Conservation (phyloP, 1,140 invertebrate genomes). For the Maniola jurtina region DNA sequence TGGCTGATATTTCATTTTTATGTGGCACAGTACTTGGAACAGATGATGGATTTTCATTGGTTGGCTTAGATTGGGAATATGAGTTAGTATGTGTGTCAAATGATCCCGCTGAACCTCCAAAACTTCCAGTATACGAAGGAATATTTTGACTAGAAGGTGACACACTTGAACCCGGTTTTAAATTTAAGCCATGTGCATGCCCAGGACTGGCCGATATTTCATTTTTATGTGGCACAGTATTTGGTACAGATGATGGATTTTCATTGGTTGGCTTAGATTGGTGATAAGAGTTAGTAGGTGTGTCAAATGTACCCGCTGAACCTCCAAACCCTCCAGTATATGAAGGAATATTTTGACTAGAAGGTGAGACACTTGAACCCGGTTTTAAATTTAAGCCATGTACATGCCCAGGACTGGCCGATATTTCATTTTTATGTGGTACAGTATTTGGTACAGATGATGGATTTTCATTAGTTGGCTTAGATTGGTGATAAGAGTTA, state of each 20-base stretch:
- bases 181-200: background rate
- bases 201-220: background rate
- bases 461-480: background rate
- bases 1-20: background rate
- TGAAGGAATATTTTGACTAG: background rate
- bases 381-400: background rate
- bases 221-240: background rate
- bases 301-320: background rate
- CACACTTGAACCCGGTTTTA: background rate
- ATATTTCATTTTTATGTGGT: background rate
- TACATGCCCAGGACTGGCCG: background rate
- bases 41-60: background rate
- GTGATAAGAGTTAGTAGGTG: background rate
- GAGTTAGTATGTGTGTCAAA: background rate
- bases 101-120: constrained; percentile 13
- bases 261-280: constrained; percentile 1
- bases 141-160: constrained; percentile 4
- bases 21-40: background rate
- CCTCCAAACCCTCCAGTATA: constrained; percentile 12
- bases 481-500: background rate
- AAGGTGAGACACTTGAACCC: background rate
- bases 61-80: background rate
- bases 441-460: background rate
- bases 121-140: background rate
- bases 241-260: background rate